Base-by-base conservation (phyloP, 2,888 invertebrate genomes). In the Callyntrura sp. region DNA sequence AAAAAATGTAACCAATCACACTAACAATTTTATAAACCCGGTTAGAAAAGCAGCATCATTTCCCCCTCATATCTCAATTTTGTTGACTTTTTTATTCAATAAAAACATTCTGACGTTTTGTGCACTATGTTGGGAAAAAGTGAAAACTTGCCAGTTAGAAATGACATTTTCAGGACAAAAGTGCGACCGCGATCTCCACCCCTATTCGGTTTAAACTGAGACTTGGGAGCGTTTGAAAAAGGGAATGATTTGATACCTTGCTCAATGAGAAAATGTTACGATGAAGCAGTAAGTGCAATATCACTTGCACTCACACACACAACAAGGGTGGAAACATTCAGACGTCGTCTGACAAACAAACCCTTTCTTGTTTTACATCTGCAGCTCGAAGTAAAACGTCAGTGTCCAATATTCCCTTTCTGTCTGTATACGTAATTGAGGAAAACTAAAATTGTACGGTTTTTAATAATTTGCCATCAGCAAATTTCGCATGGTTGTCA, bases 11-110 rank as follows among this genome's bases (percentile, higher is more conserved):
- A n/a, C n/a, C 68, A 55, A 68, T 83, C 51, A 17, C 51, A 17
- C n/a, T 25, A 55, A 83, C 62, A 9, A 65, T 43, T 43, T 68
- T 60, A 25, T 76, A 45, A 48, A 65, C 14, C n/a, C 5, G 2
- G 43, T 60, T 85, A 83, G 68, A 11, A 17, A 28, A 83, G 14
- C 5, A 48, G n/a, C n/a, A 14, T 28, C 43, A 73, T 76, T 76
- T 62, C 57, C 85, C 85, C 85, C 70, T 57, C 55, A 84, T 84
- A 43, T 84, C 84, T 84, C 84, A 68, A 84, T 84, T 84, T 84
- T 70, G 17, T 20, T 55, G 6, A 23, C 45, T 73, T 73, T 35
- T 73, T 11, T 62, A 62, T 60, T 17, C 8, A 68, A 14, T 20
- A 17, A 43, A 25, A 14, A 8, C 9, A 70, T 45, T 4, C 43